phyloP scores from a whole-genome alignment of 2,797 vertebrate genomes.

The Lepus oiostolus region DNA sequence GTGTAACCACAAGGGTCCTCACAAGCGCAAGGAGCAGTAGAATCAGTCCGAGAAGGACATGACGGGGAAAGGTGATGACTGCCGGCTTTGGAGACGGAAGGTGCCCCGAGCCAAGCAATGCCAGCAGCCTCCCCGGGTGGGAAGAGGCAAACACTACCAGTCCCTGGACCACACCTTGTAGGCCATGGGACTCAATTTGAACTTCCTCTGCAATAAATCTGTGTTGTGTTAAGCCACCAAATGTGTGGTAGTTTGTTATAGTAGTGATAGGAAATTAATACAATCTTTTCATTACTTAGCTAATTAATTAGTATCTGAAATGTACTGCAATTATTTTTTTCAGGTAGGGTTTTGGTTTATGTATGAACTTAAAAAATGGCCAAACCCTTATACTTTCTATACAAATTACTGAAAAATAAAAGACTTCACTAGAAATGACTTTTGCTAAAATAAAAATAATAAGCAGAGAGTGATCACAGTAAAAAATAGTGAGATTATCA shows the following conservation, averaged over 20 bases:
- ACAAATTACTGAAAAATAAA: background rate
- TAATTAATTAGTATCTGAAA: conserved; percentile 53
- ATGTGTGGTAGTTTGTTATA: conserved; percentile 39
- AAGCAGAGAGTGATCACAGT: background rate
- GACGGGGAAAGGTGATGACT: background rate
- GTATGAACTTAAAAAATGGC: background rate
- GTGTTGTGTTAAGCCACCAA: background rate
- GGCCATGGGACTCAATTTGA: background rate
- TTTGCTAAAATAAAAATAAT: background rate
- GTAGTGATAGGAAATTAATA: background rate
- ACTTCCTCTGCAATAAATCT: background rate
- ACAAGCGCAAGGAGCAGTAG: background rate
- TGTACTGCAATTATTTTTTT: conserved; percentile 46
- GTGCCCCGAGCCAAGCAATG: background rate
- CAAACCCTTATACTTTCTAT: background rate
- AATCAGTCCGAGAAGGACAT: background rate
- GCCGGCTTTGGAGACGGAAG: background rate
- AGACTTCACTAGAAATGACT: background rate
- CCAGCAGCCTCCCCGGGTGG: background rate
- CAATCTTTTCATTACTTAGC: conserved; percentile 24
- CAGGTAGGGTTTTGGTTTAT: conserved; percentile 35
- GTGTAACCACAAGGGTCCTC: background rate
- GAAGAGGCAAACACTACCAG: no score
- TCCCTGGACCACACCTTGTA: background rate
- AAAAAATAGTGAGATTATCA: background rate